Conservation (phyloP, 1,140 invertebrate species). For the Eriocheir sinensis region DNA sequence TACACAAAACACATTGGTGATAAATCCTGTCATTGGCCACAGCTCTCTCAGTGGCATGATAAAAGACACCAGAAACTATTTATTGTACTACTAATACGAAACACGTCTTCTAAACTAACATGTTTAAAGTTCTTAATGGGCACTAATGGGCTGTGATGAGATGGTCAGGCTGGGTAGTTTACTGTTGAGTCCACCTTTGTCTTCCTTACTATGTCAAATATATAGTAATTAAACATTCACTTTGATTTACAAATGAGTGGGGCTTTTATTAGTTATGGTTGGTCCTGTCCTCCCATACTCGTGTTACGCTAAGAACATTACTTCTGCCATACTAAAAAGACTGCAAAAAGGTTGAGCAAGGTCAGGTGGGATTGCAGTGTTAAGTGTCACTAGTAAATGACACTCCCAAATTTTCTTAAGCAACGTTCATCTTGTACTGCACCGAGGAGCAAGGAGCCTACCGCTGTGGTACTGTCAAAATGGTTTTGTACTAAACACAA, state of each 20-base stretch:
- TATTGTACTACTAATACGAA: background rate
- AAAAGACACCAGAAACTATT: background rate
- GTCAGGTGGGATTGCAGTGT: background rate
- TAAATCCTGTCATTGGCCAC: background rate
- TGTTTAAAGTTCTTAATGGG: background rate
- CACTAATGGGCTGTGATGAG: background rate
- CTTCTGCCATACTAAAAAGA: background rate
- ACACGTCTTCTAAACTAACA: background rate
- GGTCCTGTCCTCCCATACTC: background rate
- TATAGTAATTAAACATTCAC: constrained; percentile 57
- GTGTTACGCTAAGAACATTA: background rate
- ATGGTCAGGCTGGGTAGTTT: constrained; percentile 51
- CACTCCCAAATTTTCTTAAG: background rate
- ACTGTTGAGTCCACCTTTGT: constrained; percentile 71
- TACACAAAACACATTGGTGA: background rate
- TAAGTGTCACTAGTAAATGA: background rate
- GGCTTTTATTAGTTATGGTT: background rate
- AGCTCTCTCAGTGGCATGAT: background rate
- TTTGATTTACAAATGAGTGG: constrained; percentile 43
- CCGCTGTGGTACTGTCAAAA: background rate
- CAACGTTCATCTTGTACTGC: background rate
- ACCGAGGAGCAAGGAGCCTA: background rate
- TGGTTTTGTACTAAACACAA: background rate
- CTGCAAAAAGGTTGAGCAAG: background rate
- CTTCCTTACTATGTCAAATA: constrained; percentile 76